A percentile compares a stretch with the other conserved stretches of the same genome.
Conservation (phyloP, 2,888 invertebrate species). For the Ichneumoninae sp. region DNA sequence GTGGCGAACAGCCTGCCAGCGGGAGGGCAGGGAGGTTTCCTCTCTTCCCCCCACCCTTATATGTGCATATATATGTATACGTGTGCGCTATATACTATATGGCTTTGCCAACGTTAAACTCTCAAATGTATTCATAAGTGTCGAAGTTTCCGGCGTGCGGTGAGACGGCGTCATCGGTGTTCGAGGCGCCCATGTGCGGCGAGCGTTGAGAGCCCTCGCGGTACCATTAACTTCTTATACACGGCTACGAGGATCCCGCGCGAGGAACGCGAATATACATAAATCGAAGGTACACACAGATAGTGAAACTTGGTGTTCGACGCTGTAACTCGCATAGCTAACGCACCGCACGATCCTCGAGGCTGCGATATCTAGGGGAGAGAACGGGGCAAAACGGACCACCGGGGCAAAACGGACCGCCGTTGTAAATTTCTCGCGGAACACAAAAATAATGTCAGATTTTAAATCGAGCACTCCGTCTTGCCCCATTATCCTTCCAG, state of each 20-base stretch:
- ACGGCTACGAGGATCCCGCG: slow-evolving; percentile 44
- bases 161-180: slow-evolving; percentile 44
- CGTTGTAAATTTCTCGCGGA: no score
- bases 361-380: no score
- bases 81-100: slow-evolving; percentile 9
- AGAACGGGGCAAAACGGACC: no score
- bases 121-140: slow-evolving; percentile 66
- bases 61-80: not conserved
- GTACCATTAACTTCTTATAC: slow-evolving; percentile 56
- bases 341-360: not conserved
- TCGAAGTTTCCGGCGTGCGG: slow-evolving; percentile 66
- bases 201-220: slow-evolving; percentile 31
- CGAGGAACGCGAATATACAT: slow-evolving; percentile 9
- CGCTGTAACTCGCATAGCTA: slow-evolving; percentile 9
- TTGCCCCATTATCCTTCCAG: no score
- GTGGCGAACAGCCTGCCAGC: slow-evolving; percentile 45
- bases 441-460: no score
- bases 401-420: no score
- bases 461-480: no score
- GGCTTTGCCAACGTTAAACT: slow-evolving; percentile 49
- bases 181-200: slow-evolving; percentile 31
- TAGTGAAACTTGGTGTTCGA: not conserved
- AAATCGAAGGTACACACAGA: slow-evolving; percentile 33
- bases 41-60: not conserved
- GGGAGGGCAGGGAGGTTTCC: not conserved